phyloP scores from a whole-genome alignment of 1,140 invertebrate genomes.

The Leguminivora glycinivorella region DNA sequence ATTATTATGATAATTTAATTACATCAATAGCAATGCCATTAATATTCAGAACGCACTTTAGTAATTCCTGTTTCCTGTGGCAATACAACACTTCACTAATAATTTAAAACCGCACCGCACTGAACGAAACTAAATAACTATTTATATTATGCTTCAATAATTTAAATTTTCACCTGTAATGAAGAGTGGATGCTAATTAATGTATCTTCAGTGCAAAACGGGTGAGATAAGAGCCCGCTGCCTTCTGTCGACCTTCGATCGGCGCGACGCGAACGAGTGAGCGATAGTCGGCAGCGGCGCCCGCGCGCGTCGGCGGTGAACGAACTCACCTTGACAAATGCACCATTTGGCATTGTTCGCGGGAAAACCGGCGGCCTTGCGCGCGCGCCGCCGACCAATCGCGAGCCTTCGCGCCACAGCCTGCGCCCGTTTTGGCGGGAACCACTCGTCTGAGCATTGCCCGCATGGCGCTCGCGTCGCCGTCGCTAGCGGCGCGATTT shows the following conservation, averaged over 20 bases:
- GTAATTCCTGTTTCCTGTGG: conserved; percentile 23
- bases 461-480: conserved; percentile 49
- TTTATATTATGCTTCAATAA: conserved; percentile 31
- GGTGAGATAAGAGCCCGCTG: conserved; percentile 53
- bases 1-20: background rate
- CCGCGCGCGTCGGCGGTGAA: conserved; percentile 71
- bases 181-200: conserved; percentile 61
- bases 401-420: conserved; percentile 72
- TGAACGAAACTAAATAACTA: background rate
- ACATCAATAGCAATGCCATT: background rate
- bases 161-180: conserved; percentile 66
- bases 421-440: conserved; percentile 75
- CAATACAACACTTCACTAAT: conserved; percentile 11
- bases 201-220: conserved; percentile 51
- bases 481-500: conserved; percentile 53
- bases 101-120: background rate
- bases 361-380: conserved; percentile 78
- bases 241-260: conserved; percentile 73
- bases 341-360: conserved; percentile 79
- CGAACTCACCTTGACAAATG: conserved; percentile 79
- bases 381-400: conserved; percentile 66
- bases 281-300: conserved; percentile 55
- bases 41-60: background rate
- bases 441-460: conserved; percentile 51
- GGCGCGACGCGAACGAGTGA: conserved; percentile 57